Base-by-base conservation (phyloP, 2,797 vertebrate genomes). In the Australoheros facetus region DNA sequence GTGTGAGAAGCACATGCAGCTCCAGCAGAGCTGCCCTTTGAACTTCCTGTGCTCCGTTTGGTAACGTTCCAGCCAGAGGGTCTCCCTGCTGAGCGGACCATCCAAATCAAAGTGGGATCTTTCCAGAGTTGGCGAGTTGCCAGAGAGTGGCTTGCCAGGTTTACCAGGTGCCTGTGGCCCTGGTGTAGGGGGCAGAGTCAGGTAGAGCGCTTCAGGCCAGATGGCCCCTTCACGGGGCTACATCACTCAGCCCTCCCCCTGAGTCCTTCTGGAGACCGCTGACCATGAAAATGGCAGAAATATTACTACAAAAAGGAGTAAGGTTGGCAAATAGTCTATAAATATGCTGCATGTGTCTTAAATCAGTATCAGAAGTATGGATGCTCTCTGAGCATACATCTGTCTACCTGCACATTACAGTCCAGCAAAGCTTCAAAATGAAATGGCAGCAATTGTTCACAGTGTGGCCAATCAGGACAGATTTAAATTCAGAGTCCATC, bases 141-240 rank as follows among this genome's bases (percentile, higher is more conserved):
- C 93, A 89, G 30, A n/a, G 34, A 16, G 2, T 53, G 77, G 66
- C 45, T 59, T 87, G 93, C 91, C 93, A 94, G 90, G 73, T 84
- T 85, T 84, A 87, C 91, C 94, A 91, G 90, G 90, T 89, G 92
- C 91, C 87, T 3, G 73, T 82, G 77, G 88, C 80, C 85, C 64
- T 2, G 28, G 80, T 85, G 84, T 83, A 78, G 84, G 82, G 77
- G 84, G 83, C 78, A 13, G 79, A 80, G 81, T 91, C 91, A 93
- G 94, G 93, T 93, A 93, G 56, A 73, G 80, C 76, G 86, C 77
- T 81, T 85, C 84, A 30, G 88, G 90, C 90, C 95, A 95, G 94
- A 95, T 95, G 95, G 94, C 89, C 73, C 60, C 80, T 90, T 83
- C 80, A 80, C 80, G 85, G 88, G 82, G 82, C 82, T 82, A 81